These are phyloP conservation scores for Heliconius eleuchia DNA, from an alignment of 1,140 invertebrate genomes.

Conservation along the genomic window DNA sequence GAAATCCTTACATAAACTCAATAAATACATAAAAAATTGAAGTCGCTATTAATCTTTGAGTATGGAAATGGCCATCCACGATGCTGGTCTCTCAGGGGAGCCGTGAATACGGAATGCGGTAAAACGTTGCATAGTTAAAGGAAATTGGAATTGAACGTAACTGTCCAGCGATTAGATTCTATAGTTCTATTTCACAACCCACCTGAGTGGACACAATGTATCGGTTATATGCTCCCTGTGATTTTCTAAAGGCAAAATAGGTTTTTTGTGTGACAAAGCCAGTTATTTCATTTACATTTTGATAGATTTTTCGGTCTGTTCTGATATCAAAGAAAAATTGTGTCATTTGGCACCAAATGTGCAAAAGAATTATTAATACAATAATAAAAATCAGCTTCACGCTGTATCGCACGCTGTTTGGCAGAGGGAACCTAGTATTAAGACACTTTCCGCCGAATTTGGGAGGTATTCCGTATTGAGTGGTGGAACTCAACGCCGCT, in stretches of 20 bases:
- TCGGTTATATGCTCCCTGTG: background rate
- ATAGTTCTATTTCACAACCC: constrained; percentile 35
- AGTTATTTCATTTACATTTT: background rate
- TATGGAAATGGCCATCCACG: constrained; percentile 39
- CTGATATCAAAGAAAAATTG: too few relatives aligned
- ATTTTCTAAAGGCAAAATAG: constrained; percentile 4
- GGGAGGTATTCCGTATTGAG: too few relatives aligned
- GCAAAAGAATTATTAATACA: too few relatives aligned
- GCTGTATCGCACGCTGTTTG: too few relatives aligned
- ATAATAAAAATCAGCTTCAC: too few relatives aligned
- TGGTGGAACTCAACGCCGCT: too few relatives aligned
- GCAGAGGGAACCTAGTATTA: too few relatives aligned
- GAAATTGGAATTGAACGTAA: constrained; percentile 42
- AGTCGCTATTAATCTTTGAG: constrained; percentile 39
- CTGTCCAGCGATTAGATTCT: constrained; percentile 40
- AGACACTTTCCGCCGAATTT: too few relatives aligned
- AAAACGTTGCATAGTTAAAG: constrained; percentile 42
- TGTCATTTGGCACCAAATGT: too few relatives aligned
- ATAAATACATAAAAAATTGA: constrained; percentile 23
- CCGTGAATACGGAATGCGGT: constrained; percentile 41
- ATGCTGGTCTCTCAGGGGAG: constrained; percentile 30
- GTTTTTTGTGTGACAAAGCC: background rate
- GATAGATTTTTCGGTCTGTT: background rate
- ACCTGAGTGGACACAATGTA: constrained; percentile 23
- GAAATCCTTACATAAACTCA: background rate